These are phyloP conservation scores for Sepioteuthis lessoniana DNA, from an alignment of 2,888 invertebrate species.

Conservation along the genomic window DNA sequence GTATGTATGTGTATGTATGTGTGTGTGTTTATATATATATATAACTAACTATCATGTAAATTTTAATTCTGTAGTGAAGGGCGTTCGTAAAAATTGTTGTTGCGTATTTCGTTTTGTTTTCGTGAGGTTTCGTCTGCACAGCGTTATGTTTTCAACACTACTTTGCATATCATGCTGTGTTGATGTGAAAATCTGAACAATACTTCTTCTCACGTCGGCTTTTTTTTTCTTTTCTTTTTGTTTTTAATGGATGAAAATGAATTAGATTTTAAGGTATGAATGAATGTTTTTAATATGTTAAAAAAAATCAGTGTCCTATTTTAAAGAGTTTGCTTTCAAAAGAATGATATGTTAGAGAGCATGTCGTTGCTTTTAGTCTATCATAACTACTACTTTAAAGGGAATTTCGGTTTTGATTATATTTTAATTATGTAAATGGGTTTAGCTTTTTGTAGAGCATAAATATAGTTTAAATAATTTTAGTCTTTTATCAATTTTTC, in stretches of 20 bases:
- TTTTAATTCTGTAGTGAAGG: not conserved
- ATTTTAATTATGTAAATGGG: not conserved
- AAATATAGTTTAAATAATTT: not conserved
- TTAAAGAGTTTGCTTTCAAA: not conserved
- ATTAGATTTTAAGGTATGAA: not conserved
- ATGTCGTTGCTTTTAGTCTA: not conserved
- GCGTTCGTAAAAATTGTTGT: constrained; percentile 13
- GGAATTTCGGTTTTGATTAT: not conserved
- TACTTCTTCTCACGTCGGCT: not conserved
- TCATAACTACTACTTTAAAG: not conserved
- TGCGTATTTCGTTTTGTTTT: not conserved
- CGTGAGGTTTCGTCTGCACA: not conserved
- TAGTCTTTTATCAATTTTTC: not conserved
- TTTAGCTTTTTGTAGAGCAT: not conserved
- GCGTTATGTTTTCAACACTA: not conserved
- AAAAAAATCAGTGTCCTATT: not conserved
- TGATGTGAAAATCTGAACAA: too few relatives aligned
- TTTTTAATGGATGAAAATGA: not conserved
- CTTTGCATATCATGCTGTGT: not conserved
- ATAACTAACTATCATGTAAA: not conserved
- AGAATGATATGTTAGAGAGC: not conserved
- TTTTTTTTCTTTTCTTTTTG: not conserved
- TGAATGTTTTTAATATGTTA: not conserved
- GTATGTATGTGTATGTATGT: too few relatives aligned
- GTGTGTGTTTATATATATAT: too few relatives aligned